Percentiles rank a stretch among this genome's conserved stretches.
phyloP scores from a whole-genome alignment of 92 coral and sea anemone genomes.

The Zoanthus sansibaricus region DNA sequence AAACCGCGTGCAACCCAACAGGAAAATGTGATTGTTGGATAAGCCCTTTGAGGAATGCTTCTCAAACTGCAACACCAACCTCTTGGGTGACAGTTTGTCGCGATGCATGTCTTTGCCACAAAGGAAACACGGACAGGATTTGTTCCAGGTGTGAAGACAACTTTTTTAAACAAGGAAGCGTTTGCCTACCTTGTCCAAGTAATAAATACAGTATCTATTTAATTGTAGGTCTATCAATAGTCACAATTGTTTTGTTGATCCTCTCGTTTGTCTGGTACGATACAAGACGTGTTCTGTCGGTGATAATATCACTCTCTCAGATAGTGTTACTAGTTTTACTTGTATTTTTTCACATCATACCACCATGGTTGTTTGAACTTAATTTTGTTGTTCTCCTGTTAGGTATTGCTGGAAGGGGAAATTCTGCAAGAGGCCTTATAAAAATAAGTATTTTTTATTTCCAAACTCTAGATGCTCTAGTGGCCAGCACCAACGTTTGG shows the following conservation, averaged over 20 bases:
- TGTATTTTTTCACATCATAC: constrained; percentile 65
- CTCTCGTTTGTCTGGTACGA: constrained; percentile 60
- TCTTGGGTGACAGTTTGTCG: constrained; percentile 55
- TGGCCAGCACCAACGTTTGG: constrained; percentile 63
- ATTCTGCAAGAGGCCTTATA: constrained; percentile 60
- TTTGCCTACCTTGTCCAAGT: constrained; percentile 63
- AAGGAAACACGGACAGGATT: constrained; percentile 68
- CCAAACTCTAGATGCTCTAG: constrained; percentile 70
- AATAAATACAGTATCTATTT: constrained; percentile 40
- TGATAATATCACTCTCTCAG: constrained; percentile 54
- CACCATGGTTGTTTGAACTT: constrained; percentile 79
- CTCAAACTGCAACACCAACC: neutral
- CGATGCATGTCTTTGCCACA: constrained; percentile 49
- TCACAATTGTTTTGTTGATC: constrained; percentile 41
- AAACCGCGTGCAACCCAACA: constrained; percentile 66
- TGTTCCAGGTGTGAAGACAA: constrained; percentile 65
- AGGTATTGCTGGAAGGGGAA: constrained; percentile 77
- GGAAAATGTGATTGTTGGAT: constrained; percentile 60
- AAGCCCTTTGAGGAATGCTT: neutral
- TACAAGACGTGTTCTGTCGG: constrained; percentile 52
- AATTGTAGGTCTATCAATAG: constrained; percentile 12
- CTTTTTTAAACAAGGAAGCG: constrained; percentile 58
- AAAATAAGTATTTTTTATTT: constrained; percentile 68
- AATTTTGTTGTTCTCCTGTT: constrained; percentile 62
- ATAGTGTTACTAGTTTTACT: constrained; percentile 60